Percentiles rank a stretch among this genome's conserved stretches.
Conservation (phyloP, 2,797 vertebrate species). For the Petrocephalus schoutedeni region DNA sequence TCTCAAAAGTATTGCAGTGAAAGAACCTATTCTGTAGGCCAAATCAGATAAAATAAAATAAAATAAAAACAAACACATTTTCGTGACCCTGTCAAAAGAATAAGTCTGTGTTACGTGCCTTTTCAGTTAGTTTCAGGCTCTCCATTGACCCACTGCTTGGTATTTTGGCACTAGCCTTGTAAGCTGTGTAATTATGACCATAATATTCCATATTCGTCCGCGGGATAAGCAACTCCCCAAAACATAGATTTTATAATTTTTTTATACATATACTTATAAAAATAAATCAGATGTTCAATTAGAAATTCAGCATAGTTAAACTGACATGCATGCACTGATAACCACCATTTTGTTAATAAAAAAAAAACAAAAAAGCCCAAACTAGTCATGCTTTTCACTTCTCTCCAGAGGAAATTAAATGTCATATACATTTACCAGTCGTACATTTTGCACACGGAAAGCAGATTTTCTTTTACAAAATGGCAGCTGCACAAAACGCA, state of each 20-base stretch:
- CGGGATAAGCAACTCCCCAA: constrained; percentile 8
- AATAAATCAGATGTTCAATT: not conserved
- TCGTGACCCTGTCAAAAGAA: not conserved
- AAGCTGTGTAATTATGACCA: constrained; percentile 46
- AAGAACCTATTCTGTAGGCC: not conserved
- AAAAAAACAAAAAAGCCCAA: not conserved
- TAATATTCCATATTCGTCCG: not conserved
- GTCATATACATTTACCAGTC: not conserved
- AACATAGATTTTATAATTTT: not conserved
- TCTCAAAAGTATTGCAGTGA: constrained; percentile 25
- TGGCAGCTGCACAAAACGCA: not conserved
- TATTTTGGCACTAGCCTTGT: constrained; percentile 70
- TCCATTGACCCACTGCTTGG: constrained; percentile 21
- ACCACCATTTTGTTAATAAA: constrained; percentile 6
- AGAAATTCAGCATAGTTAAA: not conserved
- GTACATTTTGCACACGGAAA: not conserved
- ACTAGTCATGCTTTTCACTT: not conserved
- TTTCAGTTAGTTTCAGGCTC: constrained; percentile 13
- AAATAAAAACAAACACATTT: not conserved
- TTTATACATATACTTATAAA: constrained; percentile 10
- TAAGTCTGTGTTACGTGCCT: constrained; percentile 7
- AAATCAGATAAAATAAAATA: constrained; percentile 4
- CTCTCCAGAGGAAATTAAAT: constrained; percentile 11
- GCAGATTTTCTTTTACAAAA: not conserved
- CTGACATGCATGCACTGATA: not conserved